Conservation (phyloP, 2,888 invertebrate genomes). For the Parthenolecanium corni region DNA sequence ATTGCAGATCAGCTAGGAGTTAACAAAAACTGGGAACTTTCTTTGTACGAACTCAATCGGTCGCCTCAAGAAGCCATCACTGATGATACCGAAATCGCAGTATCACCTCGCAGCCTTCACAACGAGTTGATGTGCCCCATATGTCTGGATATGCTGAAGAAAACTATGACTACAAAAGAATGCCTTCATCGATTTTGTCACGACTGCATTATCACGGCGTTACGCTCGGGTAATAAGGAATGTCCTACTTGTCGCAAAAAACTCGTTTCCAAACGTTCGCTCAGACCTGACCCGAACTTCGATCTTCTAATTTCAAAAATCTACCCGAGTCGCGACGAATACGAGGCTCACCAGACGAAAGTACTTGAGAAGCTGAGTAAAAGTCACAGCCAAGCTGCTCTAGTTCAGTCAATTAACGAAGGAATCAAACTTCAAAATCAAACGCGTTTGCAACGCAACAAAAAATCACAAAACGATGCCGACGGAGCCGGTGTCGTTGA, state of each 20-base stretch:
- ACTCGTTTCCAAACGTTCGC: conserved; percentile 87
- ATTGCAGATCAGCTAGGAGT: conserved; percentile 55
- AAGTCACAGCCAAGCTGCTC: conserved; percentile 81
- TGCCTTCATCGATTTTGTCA: conserved; percentile 97
- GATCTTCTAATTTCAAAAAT: conserved; percentile 95
- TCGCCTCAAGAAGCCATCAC: conserved; percentile 93
- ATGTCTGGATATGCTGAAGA: conserved; percentile 95
- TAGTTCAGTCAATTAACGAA: conserved; percentile 88
- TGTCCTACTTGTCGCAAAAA: conserved; percentile 99
- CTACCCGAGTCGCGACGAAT: conserved; percentile 91
- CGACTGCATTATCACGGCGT: conserved; percentile 95
- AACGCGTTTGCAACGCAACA: conserved; percentile 63
- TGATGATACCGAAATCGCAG: conserved; percentile 88
- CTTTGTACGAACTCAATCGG: conserved; percentile 86
- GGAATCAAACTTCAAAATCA: conserved; percentile 84
- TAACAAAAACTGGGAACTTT: conserved; percentile 93
- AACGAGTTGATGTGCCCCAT: conserved; percentile 98
- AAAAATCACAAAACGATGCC: conserved; percentile 54
- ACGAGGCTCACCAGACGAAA: conserved; percentile 87
- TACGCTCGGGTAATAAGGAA: conserved; percentile 96
- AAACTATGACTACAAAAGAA: conserved; percentile 99
- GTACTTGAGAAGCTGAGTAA: conserved; percentile 86
- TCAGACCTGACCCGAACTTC: conserved; percentile 95
- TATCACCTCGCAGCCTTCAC: conserved; percentile 85
- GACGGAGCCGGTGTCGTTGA: conserved; percentile 30